A percentile compares a stretch with the other conserved stretches of the same genome.
Conservation (phyloP, 1,140 invertebrate species). For the Ips typographus region DNA sequence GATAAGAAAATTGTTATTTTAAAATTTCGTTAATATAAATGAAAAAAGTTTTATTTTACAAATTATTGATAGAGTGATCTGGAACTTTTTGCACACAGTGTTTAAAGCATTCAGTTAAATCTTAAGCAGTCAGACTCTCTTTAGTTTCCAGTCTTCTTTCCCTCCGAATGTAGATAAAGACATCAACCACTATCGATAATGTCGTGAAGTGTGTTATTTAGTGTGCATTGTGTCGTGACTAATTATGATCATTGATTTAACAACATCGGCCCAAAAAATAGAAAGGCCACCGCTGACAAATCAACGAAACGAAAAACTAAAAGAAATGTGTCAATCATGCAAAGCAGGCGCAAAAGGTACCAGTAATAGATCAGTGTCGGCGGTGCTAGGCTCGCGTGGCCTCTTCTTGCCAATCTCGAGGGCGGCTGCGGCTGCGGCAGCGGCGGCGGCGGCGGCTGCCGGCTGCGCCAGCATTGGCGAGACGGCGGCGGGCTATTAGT, state of each 20-base stretch:
- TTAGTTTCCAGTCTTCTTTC: not conserved
- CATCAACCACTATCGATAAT: conserved; percentile 47
- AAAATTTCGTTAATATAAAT: too few species aligned
- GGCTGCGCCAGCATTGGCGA: conserved; percentile 56
- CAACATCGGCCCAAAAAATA: too few species aligned
- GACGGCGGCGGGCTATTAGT: conserved; percentile 58
- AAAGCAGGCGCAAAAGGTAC: conserved; percentile 71
- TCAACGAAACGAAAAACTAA: conserved; percentile 20
- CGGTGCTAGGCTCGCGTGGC: conserved; percentile 70
- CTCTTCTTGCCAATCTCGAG: conserved; percentile 84
- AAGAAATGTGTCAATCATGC: conserved; percentile 53
- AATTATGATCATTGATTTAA: too few species aligned
- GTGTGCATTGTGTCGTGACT: conserved; percentile 29
- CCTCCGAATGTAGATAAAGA: conserved; percentile 35
- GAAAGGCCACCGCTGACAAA: not conserved
- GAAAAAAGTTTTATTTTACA: too few species aligned
- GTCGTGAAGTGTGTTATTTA: conserved; percentile 22
- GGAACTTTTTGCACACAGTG: too few species aligned
- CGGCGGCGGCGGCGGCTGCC: conserved; percentile 41
- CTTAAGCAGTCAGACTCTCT: too few species aligned
- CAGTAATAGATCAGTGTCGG: conserved; percentile 84
- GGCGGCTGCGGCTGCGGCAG: conserved; percentile 56
- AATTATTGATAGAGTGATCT: too few species aligned
- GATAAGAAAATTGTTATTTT: too few species aligned
- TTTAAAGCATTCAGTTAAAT: too few species aligned